Base-by-base conservation (phyloP, 2,113 vertebrate genomes). In the Passer montanus region DNA sequence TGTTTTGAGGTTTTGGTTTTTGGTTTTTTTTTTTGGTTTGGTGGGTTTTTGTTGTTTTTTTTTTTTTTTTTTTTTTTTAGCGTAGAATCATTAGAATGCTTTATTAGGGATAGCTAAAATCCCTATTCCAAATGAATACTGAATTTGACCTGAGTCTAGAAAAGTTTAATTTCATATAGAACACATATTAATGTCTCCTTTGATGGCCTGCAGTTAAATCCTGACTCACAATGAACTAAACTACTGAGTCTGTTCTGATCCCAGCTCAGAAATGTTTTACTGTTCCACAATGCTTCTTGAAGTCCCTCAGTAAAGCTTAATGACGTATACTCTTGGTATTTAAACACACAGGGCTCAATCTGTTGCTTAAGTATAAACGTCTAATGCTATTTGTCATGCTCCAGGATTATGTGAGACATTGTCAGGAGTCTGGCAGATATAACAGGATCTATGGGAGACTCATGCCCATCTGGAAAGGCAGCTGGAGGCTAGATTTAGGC, bases 301-400 rank as follows among this genome's bases (percentile, higher is more conserved):
- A 52, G 70, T 68, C 17, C 56, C 16, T 49, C 23, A 44, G 56
- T 49, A 64, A 78, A 93, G 69, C 23, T 53, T 78, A 75, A 81
- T 75, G 74, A 43, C 13, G 7, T 62, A 60, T 21, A 84, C 28
- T 52, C 31, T 60, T 72, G 78, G 26, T 94, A 83, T 91, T 95
- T 91, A 90, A 91, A 74, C 70, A 82, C 11, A 70, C 46, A 91
- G 58, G 7, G 62, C 74, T 94, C 78, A 91, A 94, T 87, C 90
- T 95, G 84, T 64, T 95, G 66, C 87, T 96, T 89, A 93, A 95
- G 87, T 91, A 68, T 37, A 94, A 90, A 56, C 0, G 3, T 41
- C 87, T 94, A 86, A 81, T 89, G 84, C 20, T 89, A 73, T 95
- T 90, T 92, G 81, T 66, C 63, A 74, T 73, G 30, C 50, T 91